Conservation (phyloP, 2,888 invertebrate genomes). For the Mechanitis messenoides region DNA sequence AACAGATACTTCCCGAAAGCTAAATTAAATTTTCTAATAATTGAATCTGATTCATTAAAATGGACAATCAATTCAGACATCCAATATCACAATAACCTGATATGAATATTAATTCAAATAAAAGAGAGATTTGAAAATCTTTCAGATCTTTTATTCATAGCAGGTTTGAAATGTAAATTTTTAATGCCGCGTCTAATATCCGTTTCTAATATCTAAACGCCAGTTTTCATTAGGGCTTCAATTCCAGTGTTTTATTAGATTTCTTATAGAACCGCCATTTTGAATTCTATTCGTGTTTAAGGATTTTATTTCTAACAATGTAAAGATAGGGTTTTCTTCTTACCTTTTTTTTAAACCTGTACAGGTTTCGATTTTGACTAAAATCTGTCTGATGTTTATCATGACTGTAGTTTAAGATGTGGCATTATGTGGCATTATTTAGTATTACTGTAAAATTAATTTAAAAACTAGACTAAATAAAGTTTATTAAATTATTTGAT, state of each 20-base stretch:
- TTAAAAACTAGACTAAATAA: too few relatives aligned
- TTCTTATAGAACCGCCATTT: conserved; percentile 19
- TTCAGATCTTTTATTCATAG: neutral
- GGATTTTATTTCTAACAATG: neutral
- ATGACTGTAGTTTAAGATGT: too few relatives aligned
- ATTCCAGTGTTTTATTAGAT: conserved; percentile 23
- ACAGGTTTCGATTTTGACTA: too few relatives aligned
- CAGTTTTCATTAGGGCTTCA: conserved; percentile 23
- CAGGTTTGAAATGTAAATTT: conserved; percentile 11
- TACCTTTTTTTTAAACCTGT: neutral
- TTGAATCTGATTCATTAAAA: neutral
- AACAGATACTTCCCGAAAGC: too few relatives aligned
- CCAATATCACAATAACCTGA: neutral
- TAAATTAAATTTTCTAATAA: neutral
- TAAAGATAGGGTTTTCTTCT: neutral
- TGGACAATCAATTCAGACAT: neutral
- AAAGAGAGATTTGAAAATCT: neutral
- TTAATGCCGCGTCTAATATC: conserved; percentile 4
- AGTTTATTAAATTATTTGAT: too few relatives aligned
- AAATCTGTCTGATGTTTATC: too few relatives aligned
- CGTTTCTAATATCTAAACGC: conserved; percentile 11
- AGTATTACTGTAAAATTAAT: too few relatives aligned
- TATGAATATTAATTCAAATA: conserved; percentile 1
- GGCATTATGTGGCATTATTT: too few relatives aligned
- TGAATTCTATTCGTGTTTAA: conserved; percentile 19